Evolutionary conservation across 1,140 invertebrate genomes (phyloP).

Genomic region (Drosophila ohnishii): DNA sequence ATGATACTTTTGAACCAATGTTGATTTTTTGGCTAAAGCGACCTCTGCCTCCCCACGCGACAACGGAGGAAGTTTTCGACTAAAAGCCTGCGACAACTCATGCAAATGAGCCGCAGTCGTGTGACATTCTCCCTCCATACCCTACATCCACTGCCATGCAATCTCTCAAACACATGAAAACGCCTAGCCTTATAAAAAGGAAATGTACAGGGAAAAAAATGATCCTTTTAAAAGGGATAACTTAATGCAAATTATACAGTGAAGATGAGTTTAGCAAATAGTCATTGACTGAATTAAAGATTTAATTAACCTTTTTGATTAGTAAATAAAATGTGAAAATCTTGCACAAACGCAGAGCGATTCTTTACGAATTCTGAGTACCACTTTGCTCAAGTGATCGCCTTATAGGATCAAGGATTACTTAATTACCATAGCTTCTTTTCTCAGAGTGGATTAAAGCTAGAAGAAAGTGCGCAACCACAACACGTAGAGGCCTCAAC

Average conservation of each 20-base stretch:
- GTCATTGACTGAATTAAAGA: neutral
- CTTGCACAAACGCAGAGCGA: neutral
- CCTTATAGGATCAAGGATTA: neutral
- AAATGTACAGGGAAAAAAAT: constrained; percentile 1
- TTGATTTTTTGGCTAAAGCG: constrained; percentile 49
- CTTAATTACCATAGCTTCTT: neutral
- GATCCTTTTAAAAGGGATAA: neutral
- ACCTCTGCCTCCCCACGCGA: constrained; percentile 29
- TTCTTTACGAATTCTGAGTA: neutral
- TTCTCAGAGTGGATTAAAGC: constrained; percentile 1
- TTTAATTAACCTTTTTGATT: neutral
- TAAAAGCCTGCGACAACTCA: constrained; percentile 79
- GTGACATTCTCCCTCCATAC: constrained; percentile 29
- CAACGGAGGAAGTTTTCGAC: constrained; percentile 61
- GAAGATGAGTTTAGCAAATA: neutral
- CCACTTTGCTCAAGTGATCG: neutral
- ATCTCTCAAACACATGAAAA: constrained; percentile 43
- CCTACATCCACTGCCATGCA: constrained; percentile 10
- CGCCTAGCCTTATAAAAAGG: constrained; percentile 64
- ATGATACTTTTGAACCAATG: constrained; percentile 49
- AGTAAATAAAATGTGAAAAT: neutral
- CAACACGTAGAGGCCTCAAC: constrained; percentile 61
- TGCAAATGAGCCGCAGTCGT: constrained; percentile 76
- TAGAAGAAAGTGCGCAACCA: constrained; percentile 64
- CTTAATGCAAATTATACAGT: neutral